Base-by-base conservation (phyloP, 2,797 vertebrate species). In the Chelonia mydas region DNA sequence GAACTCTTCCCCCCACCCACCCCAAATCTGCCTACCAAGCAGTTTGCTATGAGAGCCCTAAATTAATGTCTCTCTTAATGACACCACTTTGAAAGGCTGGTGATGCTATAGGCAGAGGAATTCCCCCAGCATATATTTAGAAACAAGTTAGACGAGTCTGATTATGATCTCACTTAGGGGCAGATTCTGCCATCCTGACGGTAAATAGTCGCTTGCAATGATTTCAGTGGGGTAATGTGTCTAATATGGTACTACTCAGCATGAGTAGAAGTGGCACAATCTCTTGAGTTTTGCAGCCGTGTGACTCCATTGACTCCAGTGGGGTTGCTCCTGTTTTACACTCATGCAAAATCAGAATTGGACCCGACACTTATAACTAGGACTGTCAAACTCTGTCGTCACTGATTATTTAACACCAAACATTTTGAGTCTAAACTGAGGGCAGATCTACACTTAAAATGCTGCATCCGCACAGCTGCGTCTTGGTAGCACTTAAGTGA, bases 401-500 rank as follows among this genome's bases (percentile, higher is more conserved):
- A 54, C 94, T 33, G 86, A 94, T 94, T 95, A 96, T 93, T 97
- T 97, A 84, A 96, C 95, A 97, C 82, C 91, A 96, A 93, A 95
- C 2, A 4, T 91, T 97, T 95, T 90, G 86, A 95, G 94, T 96
- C 93, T 97, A 95, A 97, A 97, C 78, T 96, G 95, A 97, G 96
- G 15, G 61, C 15, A 33, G 16, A 33, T 65, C 15, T 8, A 65
- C 28, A 17, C 61, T 19, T 65, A 65, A 65, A 65, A 65, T 9
- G 31, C 33, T 57, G 27, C 55, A 57, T 28, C 5, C 5, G 27
- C 25, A 2, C 5, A 28, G 27, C 27, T 65, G 33, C 3, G 1
- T 65, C 33, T 65, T 33, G 4, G 31, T 17, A n/a, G 33, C 61
- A 65, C 33, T 65, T 33, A n/a, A 65, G 33, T 65, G 61, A 65